These are phyloP conservation scores for Phymatocera aterrima DNA, from an alignment of 2,888 invertebrate species.

Conservation along the genomic window DNA sequence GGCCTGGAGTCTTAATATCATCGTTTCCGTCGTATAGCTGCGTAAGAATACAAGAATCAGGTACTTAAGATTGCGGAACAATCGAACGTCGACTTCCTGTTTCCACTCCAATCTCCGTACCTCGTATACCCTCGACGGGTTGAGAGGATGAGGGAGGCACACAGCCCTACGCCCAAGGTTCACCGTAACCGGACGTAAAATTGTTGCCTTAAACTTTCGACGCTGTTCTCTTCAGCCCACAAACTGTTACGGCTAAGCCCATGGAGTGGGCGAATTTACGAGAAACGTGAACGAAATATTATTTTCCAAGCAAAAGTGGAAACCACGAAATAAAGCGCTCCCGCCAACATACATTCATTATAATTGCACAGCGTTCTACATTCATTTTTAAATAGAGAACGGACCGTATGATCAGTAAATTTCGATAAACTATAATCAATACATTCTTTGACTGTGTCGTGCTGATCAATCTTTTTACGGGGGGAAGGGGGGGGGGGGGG, in stretches of 20 bases:
- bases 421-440: not conserved
- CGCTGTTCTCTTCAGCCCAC: constrained; percentile 14
- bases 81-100: constrained; percentile 42
- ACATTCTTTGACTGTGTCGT: no score
- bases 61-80: constrained; percentile 13
- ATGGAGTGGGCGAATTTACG: constrained; percentile 29
- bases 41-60: not conserved
- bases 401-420: not conserved
- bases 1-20: not conserved
- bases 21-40: constrained; percentile 3
- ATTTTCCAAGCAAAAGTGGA: constrained; percentile 16
- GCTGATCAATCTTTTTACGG: no score
- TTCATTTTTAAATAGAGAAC: not conserved
- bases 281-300: constrained; percentile 32
- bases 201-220: constrained; percentile 29
- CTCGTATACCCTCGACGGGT: constrained; percentile 16
- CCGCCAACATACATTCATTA: not conserved
- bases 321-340: not conserved
- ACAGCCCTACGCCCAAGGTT: not conserved
- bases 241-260: constrained; percentile 6
- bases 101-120: constrained; percentile 20
- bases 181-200: constrained; percentile 18
- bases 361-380: not conserved
- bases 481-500: no score
- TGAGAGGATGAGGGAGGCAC: constrained; percentile 22